A percentile compares a stretch with the other conserved stretches of the same genome.
Evolutionary conservation across 2,888 invertebrate species (phyloP).

Genomic region (Blera fallax): DNA sequence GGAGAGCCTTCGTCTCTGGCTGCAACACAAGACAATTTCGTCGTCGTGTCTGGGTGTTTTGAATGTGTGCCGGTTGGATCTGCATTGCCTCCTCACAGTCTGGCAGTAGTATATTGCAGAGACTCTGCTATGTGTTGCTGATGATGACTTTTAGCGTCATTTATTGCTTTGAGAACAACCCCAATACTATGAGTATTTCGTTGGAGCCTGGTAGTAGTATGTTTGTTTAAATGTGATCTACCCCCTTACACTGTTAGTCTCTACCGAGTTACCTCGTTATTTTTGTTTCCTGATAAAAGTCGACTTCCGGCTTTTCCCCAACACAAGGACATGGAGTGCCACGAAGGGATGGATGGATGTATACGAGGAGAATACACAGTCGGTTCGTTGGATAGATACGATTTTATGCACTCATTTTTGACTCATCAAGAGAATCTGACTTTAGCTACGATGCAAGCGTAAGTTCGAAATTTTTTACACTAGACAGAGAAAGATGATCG

Average conservation of each 20-base stretch:
- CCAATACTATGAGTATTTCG: conserved; percentile 9
- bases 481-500: background rate
- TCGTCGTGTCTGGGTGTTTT: conserved; percentile 9
- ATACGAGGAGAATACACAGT: too few species aligned
- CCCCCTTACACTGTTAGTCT: background rate
- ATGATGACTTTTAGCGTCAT: conserved; percentile 67
- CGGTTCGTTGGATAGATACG: conserved; percentile 1
- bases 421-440: conserved; percentile 40
- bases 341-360: background rate
- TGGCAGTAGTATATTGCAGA: conserved; percentile 49
- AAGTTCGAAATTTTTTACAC: conserved; percentile 10
- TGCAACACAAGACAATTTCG: conserved; percentile 51
- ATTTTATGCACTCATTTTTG: conserved; percentile 57
- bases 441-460: conserved; percentile 37
- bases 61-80: conserved; percentile 35
- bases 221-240: conserved; percentile 56
- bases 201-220: conserved; percentile 23
- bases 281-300: conserved; percentile 67
- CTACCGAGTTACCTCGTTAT: conserved; percentile 59
- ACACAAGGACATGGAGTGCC: background rate
- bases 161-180: conserved; percentile 59
- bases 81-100: conserved; percentile 58
- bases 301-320: conserved; percentile 56
- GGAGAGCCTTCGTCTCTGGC: conserved; percentile 24
- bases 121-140: conserved; percentile 49